Evolutionary conservation across 2,797 vertebrate species (phyloP).

Genomic region (Antennarius maculatus): DNA sequence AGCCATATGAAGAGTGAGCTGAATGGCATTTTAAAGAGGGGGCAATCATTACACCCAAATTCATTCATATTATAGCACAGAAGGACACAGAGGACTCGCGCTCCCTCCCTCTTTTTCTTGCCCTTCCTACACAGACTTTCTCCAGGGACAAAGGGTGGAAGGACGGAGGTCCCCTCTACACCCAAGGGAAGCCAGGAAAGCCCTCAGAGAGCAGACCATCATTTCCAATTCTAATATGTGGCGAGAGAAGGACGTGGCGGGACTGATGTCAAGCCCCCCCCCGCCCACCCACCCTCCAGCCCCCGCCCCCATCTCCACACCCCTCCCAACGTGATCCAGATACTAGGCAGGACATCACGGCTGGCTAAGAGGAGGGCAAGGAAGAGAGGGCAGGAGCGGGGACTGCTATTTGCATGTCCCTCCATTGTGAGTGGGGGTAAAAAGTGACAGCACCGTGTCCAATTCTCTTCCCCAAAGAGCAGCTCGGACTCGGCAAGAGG

Average conservation of each 20-base stretch:
- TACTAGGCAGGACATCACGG: constrained; percentile 89
- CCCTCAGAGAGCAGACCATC: constrained; percentile 92
- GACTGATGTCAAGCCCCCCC: constrained; percentile 88
- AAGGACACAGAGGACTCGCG: constrained; percentile 87
- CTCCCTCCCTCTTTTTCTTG: constrained; percentile 69
- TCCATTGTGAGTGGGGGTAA: constrained; percentile 96
- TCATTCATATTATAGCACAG: constrained; percentile 95
- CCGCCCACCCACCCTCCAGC: constrained; percentile 43
- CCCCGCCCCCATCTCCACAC: constrained; percentile 59
- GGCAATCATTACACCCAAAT: constrained; percentile 96
- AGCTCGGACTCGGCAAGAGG: constrained; percentile 93
- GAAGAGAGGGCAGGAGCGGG: constrained; percentile 62
- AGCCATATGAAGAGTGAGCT: constrained; percentile 90
- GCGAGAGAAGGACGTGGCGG: constrained; percentile 84
- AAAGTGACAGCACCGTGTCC: constrained; percentile 99
- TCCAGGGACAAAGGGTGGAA: constrained; percentile 91
- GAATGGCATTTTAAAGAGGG: constrained; percentile 90
- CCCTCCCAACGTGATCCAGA: constrained; percentile 83
- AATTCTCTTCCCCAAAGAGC: constrained; percentile 97
- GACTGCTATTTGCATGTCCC: constrained; percentile 94
- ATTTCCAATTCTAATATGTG: constrained; percentile 99
- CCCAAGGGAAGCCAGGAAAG: constrained; percentile 87
- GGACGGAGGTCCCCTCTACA: constrained; percentile 87
- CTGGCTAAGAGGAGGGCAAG: constrained; percentile 86
- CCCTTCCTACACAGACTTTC: constrained; percentile 64